These are phyloP conservation scores for Pygmarrhopalites habei DNA, from an alignment of 1,140 invertebrate species.

Conservation along the genomic window DNA sequence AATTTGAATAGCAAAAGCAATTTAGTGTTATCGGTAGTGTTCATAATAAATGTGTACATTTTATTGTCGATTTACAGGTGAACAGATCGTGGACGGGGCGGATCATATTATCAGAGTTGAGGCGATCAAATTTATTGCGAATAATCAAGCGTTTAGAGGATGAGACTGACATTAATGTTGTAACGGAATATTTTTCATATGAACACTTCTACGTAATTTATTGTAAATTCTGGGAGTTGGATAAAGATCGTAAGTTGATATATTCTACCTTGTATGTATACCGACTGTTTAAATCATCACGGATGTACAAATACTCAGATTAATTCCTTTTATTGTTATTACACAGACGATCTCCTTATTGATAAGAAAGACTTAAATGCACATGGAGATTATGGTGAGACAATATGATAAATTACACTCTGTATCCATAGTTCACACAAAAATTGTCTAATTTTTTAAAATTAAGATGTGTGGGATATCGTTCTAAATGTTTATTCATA, in stretches of 20 bases:
- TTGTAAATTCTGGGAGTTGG: conserved; percentile 99
- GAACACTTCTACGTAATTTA: conserved; percentile 99
- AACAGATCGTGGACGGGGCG: conserved; percentile 95
- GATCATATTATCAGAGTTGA: conserved; percentile 80
- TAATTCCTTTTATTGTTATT: too few relatives aligned
- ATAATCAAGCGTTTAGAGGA: conserved; percentile 65
- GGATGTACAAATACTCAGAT: too few relatives aligned
- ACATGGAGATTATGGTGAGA: conserved; percentile 89
- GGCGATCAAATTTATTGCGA: conserved; percentile 78
- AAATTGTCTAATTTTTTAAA: conserved; percentile 27
- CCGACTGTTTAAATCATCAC: too few relatives aligned
- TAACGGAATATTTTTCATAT: conserved; percentile 39
- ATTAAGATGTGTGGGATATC: too few relatives aligned
- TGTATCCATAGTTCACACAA: neutral
- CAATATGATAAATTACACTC: neutral
- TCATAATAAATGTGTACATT: too few relatives aligned
- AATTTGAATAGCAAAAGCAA: too few relatives aligned
- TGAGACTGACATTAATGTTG: conserved; percentile 40
- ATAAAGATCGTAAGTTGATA: conserved; percentile 98
- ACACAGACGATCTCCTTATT: conserved; percentile 92
- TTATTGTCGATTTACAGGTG: too few relatives aligned
- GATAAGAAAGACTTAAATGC: conserved; percentile 85
- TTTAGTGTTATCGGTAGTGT: neutral
- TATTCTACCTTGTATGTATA: too few relatives aligned
- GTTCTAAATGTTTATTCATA: too few relatives aligned